These are phyloP conservation scores for Napeogenes sylphis DNA, from an alignment of 2,888 invertebrate species.

Conservation along the genomic window DNA sequence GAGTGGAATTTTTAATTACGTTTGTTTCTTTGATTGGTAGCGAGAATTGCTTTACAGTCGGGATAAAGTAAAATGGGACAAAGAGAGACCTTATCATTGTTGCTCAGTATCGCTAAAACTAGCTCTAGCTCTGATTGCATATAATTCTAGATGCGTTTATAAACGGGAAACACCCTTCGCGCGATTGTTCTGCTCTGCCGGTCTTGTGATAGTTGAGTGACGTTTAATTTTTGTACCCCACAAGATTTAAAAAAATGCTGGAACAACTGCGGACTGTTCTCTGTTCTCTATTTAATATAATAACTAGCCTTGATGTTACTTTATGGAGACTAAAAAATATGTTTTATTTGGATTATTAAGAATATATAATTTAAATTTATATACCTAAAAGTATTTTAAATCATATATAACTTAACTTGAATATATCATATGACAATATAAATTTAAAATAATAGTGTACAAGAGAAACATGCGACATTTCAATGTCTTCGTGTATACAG, in stretches of 20 bases:
- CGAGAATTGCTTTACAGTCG: conserved; percentile 42
- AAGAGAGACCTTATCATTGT: conserved; percentile 30
- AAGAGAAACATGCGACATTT: no score
- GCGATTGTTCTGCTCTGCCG: conserved; percentile 53
- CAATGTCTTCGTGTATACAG: no score
- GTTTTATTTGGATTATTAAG: no score
- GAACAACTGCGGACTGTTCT: neutral
- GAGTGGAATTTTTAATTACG: conserved; percentile 46
- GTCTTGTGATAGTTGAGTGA: conserved; percentile 61
- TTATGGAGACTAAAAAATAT: no score
- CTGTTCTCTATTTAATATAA: no score
- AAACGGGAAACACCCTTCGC: conserved; percentile 52
- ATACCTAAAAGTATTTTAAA: no score
- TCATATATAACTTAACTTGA: no score
- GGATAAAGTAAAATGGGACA: conserved; percentile 31
- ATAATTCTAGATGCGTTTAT: conserved; percentile 48
- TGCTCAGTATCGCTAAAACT: conserved; percentile 50
- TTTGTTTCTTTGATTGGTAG: conserved; percentile 44
- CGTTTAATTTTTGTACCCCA: conserved; percentile 62
- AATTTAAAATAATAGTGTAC: no score
- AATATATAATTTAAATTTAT: no score
- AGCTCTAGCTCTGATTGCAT: conserved; percentile 46
- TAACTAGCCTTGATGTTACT: no score
- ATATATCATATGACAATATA: no score
- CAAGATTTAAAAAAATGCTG: conserved; percentile 18